A percentile compares a stretch with the other conserved stretches of the same genome.
phyloP scores from a whole-genome alignment of 2,113 vertebrate species.

The Solea solea region DNA sequence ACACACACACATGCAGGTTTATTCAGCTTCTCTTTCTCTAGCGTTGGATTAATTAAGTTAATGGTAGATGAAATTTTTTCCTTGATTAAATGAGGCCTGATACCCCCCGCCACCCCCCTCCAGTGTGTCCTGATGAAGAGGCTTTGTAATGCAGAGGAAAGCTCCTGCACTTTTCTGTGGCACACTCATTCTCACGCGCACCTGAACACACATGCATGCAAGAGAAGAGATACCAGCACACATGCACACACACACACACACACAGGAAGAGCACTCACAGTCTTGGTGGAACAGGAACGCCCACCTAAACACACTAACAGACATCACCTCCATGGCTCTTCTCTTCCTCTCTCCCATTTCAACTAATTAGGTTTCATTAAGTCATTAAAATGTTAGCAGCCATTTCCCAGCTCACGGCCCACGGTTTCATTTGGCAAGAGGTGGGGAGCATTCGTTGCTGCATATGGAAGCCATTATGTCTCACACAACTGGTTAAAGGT shows the following conservation, averaged over 20 bases:
- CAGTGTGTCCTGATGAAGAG: slow-evolving; percentile 61
- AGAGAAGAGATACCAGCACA: neutral
- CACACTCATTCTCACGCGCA: slow-evolving; percentile 16
- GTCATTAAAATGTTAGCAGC: slow-evolving; percentile 73
- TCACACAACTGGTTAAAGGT: slow-evolving; percentile 16
- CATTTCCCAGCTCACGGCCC: slow-evolving; percentile 60
- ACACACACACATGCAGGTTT: slow-evolving; percentile 25
- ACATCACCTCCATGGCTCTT: slow-evolving; percentile 31
- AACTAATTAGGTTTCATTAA: slow-evolving; percentile 74
- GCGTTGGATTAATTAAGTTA: slow-evolving; percentile 76
- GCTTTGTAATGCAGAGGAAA: slow-evolving; percentile 45
- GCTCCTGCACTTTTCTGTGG: slow-evolving; percentile 18
- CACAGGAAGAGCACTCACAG: slow-evolving; percentile 2
- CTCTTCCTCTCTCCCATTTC: slow-evolving; percentile 52
- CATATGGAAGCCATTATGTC: slow-evolving; percentile 32
- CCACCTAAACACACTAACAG: neutral
- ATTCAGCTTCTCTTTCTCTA: slow-evolving; percentile 35
- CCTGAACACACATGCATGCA: slow-evolving; percentile 2
- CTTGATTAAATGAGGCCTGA: slow-evolving; percentile 77
- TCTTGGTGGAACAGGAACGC: slow-evolving; percentile 5
- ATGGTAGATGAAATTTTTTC: slow-evolving; percentile 76
- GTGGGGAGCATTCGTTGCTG: slow-evolving; percentile 16
- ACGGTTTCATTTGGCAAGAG: slow-evolving; percentile 41
- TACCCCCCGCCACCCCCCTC: slow-evolving; percentile 54
- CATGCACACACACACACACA: neutral